A percentile compares a stretch with the other conserved stretches of the same genome.
These are phyloP conservation scores for Neoaliturus tenellus DNA, from an alignment of 2,888 invertebrate species.

Conservation along the genomic window DNA sequence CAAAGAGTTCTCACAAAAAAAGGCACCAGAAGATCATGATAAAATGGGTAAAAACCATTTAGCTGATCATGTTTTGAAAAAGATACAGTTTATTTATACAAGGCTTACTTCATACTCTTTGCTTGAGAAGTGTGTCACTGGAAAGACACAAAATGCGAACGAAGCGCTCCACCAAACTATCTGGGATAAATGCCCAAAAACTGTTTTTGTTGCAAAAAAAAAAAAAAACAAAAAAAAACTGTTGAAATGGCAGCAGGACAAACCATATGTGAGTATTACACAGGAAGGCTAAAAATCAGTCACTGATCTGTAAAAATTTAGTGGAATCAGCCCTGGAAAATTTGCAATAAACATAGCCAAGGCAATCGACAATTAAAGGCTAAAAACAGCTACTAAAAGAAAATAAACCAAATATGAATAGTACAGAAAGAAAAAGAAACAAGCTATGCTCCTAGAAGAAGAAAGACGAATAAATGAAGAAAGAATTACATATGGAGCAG, in stretches of 20 bases:
- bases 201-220: conserved; percentile 22
- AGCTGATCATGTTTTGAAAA: background rate
- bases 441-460: conserved; percentile 13
- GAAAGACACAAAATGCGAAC: conserved; percentile 7
- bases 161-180: background rate
- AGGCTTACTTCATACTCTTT: background rate
- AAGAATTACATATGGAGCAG: conserved; percentile 21
- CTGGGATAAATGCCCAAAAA: background rate
- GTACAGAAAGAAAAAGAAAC: background rate
- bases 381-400: background rate
- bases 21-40: no score
- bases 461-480: background rate
- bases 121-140: no score
- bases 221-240: no score
- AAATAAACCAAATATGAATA: conserved; percentile 7
- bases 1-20: background rate
- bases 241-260: background rate
- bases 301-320: background rate
- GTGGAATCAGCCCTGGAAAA: background rate
- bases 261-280: conserved; percentile 15
- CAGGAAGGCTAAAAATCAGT: background rate
- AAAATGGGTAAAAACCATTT: no score
- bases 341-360: background rate
- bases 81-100: conserved; percentile 5
- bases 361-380: background rate